phyloP scores from a whole-genome alignment of 1,140 invertebrate genomes.

The Zeugodacus cucurbitae region DNA sequence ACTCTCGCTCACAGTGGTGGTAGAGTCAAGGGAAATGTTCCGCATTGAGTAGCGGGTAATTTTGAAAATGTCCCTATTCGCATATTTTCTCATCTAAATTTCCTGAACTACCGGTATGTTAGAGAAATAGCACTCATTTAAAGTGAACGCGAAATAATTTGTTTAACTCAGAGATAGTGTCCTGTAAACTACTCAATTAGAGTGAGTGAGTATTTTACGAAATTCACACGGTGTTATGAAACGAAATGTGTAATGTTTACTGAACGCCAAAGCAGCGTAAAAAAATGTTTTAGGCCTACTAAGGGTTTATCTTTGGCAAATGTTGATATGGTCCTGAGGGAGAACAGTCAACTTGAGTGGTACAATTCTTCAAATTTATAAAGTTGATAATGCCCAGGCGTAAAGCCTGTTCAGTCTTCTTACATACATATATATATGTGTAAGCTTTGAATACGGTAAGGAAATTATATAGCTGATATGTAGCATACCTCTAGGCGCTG shows the following conservation, averaged over 20 bases:
- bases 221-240: not conserved
- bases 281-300: no score
- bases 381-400: no score
- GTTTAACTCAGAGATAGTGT: not conserved
- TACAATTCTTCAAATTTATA: no score
- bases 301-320: no score
- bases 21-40: not conserved
- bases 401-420: no score
- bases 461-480: no score
- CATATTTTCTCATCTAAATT: not conserved
- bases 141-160: not conserved
- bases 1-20: not conserved
- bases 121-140: not conserved
- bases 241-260: not conserved
- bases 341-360: no score
- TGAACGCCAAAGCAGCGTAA: not conserved
- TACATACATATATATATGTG: no score
- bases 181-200: not conserved
- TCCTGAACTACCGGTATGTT: not conserved
- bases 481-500: no score
- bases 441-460: no score
- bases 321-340: no score
- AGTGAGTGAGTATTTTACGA: not conserved
- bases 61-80: not conserved
- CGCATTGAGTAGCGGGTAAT: not conserved